phyloP scores from a whole-genome alignment of 92 coral and sea anemone genomes.

The Actinostola sp. region DNA sequence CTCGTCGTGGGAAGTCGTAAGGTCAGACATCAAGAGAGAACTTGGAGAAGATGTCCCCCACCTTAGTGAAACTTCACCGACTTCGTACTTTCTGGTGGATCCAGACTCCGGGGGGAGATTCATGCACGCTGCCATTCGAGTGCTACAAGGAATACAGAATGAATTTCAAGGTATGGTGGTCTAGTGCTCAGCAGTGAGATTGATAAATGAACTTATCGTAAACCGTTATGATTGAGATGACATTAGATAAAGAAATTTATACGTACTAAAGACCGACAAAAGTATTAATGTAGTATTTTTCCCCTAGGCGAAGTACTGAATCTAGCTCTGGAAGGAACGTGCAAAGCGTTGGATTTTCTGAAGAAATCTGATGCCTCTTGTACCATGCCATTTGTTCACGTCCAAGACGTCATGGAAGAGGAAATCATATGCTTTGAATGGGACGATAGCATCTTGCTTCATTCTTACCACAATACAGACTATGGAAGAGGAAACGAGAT shows the following conservation, averaged over 20 bases:
- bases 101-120: constrained; percentile 35
- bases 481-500: constrained; percentile 71
- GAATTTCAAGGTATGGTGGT: constrained; percentile 35
- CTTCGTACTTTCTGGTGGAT: constrained; percentile 47
- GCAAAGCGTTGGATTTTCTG: constrained; percentile 57
- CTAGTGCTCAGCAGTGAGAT: neutral
- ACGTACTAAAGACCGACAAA: too few species aligned
- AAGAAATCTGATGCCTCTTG: constrained; percentile 49
- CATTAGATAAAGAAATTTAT: too few species aligned
- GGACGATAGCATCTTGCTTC: constrained; percentile 54
- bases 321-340: constrained; percentile 39
- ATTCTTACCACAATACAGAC: constrained; percentile 63
- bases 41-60: constrained; percentile 43
- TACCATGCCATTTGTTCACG: constrained; percentile 43
- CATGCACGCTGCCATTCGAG: constrained; percentile 34
- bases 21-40: constrained; percentile 32
- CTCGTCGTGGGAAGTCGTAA: constrained; percentile 52
- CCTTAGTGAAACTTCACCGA: constrained; percentile 36
- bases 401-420: constrained; percentile 59
- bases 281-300: neutral
- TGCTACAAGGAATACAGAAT: constrained; percentile 61
- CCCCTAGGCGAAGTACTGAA: constrained; percentile 34
- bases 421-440: constrained; percentile 60
- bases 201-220: neutral
- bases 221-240: too few species aligned